Conservation (phyloP, 2,113 vertebrate genomes). For the Thamnaconus septentrionalis region DNA sequence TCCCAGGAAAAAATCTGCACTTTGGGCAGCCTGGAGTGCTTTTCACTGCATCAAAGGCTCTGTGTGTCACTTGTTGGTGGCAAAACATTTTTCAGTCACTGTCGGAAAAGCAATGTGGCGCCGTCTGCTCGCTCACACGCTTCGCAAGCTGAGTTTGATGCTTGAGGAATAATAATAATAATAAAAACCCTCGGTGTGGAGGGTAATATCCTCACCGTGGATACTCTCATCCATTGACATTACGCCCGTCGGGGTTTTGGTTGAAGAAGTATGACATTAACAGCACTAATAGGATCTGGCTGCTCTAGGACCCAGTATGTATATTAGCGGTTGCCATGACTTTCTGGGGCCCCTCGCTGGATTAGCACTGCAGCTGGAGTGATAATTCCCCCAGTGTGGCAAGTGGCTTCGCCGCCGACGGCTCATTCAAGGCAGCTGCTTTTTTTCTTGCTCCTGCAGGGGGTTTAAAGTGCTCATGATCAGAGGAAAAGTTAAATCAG, state of each 20-base stretch:
- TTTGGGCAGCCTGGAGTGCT: too few relatives aligned
- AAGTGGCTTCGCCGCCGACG: slow-evolving; percentile 2
- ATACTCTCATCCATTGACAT: slow-evolving; percentile 5
- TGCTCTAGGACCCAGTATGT: slow-evolving; percentile 25
- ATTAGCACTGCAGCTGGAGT: slow-evolving; percentile 28
- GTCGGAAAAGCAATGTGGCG: slow-evolving; percentile 26
- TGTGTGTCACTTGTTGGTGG: neutral
- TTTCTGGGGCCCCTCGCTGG: slow-evolving; percentile 18
- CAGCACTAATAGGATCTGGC: slow-evolving; percentile 49
- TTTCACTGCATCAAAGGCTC: neutral
- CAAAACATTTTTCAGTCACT: neutral
- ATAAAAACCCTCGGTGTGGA: neutral
- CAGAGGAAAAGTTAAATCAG: slow-evolving; percentile 3
- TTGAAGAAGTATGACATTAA: slow-evolving; percentile 28
- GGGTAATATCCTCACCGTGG: neutral
- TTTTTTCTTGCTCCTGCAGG: too few relatives aligned
- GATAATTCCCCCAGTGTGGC: slow-evolving; percentile 17
- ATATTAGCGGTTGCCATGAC: slow-evolving; percentile 16
- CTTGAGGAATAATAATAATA: neutral
- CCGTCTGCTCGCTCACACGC: slow-evolving; percentile 4
- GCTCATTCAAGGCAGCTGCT: neutral
- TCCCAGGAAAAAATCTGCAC: neutral
- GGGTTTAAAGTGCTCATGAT: neutral
- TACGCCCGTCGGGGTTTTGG: slow-evolving; percentile 3
- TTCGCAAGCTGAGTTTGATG: slow-evolving; percentile 16